A percentile compares a stretch with the other conserved stretches of the same genome.
phyloP scores from a whole-genome alignment of 2,113 vertebrate species.

The Anas platyrhynchos region DNA sequence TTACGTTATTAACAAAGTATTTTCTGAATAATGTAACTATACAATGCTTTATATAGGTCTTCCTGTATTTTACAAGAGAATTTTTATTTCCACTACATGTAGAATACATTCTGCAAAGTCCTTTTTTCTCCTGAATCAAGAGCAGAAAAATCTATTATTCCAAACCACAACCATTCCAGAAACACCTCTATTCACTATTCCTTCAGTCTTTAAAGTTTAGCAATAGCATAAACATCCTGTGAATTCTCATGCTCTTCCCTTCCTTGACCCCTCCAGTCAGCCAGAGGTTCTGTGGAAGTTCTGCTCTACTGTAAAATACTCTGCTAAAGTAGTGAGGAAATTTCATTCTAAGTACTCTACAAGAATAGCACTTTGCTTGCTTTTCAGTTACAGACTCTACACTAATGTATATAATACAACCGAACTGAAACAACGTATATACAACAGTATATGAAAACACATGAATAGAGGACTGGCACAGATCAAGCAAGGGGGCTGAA shows the following conservation, averaged over 20 bases:
- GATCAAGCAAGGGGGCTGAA: not conserved
- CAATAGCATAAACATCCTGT: not conserved
- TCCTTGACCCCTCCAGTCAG: too few relatives aligned
- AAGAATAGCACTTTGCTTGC: not conserved
- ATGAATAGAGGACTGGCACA: too few relatives aligned
- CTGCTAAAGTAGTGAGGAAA: not conserved
- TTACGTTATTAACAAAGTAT: not conserved
- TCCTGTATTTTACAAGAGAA: not conserved
- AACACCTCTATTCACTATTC: not conserved
- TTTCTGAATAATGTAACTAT: not conserved
- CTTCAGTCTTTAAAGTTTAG: not conserved
- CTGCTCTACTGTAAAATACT: not conserved
- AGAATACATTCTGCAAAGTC: not conserved
- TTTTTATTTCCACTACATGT: not conserved
- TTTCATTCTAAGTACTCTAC: not conserved
- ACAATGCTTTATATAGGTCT: not conserved
- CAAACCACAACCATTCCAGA: not conserved
- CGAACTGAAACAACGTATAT: too few relatives aligned
- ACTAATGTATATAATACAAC: not conserved
- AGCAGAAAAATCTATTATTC: accelerated
- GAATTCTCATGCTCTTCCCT: not conserved
- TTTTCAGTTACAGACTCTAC: not conserved
- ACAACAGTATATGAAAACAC: not conserved
- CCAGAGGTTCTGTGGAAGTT: not conserved
- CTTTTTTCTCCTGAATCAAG: not conserved